phyloP scores from a whole-genome alignment of 2,888 invertebrate genomes.

The Drosophila mimica region DNA sequence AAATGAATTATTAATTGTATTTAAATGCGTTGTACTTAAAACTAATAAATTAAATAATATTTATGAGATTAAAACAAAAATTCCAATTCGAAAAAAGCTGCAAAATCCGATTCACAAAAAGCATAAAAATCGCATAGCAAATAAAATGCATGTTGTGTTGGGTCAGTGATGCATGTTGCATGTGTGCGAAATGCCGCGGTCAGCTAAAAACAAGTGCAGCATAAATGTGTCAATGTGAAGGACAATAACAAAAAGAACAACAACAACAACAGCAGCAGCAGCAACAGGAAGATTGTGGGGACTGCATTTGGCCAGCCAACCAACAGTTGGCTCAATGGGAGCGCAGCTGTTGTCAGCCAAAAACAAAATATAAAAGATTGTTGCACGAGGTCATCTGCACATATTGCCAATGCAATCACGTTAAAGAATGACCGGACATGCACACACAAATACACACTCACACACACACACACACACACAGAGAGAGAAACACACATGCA shows the following conservation, averaged over 20 bases:
- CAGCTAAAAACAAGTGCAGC: conserved; percentile 21
- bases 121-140: neutral
- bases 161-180: conserved; percentile 55
- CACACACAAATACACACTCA: conserved; percentile 35
- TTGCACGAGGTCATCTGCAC: conserved; percentile 44
- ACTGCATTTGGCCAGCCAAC: conserved; percentile 37
- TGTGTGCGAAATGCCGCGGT: conserved; percentile 47
- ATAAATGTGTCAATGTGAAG: conserved; percentile 76
- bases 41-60: neutral
- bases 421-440: conserved; percentile 70
- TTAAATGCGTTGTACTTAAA: neutral
- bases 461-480: conserved; percentile 14
- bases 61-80: too few relatives aligned
- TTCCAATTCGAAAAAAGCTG: neutral
- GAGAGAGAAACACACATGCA: neutral
- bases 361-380: conserved; percentile 12
- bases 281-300: conserved; percentile 16
- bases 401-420: conserved; percentile 54
- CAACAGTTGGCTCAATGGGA: conserved; percentile 39
- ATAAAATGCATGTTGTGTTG: conserved; percentile 44
- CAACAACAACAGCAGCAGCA: neutral
- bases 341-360: conserved; percentile 42
- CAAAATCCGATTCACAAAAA: neutral
- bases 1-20: neutral
- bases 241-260: conserved; percentile 34